phyloP scores from a whole-genome alignment of 2,113 vertebrate species.

The Myotis brandtii region DNA sequence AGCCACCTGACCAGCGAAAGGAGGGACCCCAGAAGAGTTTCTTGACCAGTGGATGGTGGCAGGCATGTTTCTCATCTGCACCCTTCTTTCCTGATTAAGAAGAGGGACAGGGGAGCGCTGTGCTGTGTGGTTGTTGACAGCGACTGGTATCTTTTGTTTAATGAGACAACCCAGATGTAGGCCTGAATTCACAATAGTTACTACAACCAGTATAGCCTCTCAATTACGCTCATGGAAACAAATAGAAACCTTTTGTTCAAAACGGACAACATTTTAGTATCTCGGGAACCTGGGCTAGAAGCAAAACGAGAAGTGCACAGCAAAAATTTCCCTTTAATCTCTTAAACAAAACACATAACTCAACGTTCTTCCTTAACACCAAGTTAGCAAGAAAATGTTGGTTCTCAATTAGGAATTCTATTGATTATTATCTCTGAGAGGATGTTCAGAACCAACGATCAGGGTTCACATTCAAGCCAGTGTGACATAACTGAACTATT shows the following conservation, averaged over 20 bases:
- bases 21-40: constrained; percentile 60
- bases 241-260: constrained; percentile 77
- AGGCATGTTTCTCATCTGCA: constrained; percentile 47
- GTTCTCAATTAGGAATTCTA: constrained; percentile 60
- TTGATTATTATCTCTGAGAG: constrained; percentile 65
- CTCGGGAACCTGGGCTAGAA: constrained; percentile 59
- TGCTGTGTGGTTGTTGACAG: constrained; percentile 68
- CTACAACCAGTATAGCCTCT: constrained; percentile 37
- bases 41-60: constrained; percentile 42
- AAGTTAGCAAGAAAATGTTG: constrained; percentile 55
- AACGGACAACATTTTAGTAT: constrained; percentile 63
- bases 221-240: constrained; percentile 50
- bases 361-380: background rate
- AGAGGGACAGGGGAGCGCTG: background rate
- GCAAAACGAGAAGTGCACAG: constrained; percentile 52
- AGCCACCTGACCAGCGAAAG: constrained; percentile 5
- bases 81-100: constrained; percentile 55
- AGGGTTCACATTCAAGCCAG: constrained; percentile 11
- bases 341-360: background rate
- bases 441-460: constrained; percentile 37
- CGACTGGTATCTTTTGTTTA: constrained; percentile 74
- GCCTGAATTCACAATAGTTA: constrained; percentile 70
- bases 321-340: constrained; percentile 51
- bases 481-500: constrained; percentile 60
- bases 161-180: constrained; percentile 69